Evolutionary conservation across 2,888 invertebrate genomes (phyloP).

Genomic region (Galerucella calmariensis): DNA sequence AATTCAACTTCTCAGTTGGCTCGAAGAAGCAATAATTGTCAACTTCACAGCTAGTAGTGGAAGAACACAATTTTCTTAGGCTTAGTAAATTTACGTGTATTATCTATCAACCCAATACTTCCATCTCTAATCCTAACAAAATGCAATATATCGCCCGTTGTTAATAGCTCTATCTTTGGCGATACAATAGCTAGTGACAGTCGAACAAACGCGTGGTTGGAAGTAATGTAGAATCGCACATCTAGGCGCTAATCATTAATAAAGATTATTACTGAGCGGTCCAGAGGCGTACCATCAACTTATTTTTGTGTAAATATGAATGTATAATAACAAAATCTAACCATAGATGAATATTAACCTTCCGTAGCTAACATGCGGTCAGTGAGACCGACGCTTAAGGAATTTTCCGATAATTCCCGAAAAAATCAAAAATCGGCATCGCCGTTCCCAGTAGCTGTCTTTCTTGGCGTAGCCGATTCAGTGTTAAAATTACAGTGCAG

Average conservation of each 20-base stretch:
- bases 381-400: no score
- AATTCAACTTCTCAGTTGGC: no score
- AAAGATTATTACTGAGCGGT: conserved; percentile 52
- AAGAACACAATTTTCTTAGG: no score
- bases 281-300: neutral
- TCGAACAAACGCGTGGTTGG: conserved; percentile 53
- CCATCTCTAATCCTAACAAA: conserved; percentile 42
- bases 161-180: conserved; percentile 63
- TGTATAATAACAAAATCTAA: neutral
- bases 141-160: conserved; percentile 55
- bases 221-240: conserved; percentile 57
- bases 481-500: no score
- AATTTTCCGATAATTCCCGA: no score
- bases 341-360: no score
- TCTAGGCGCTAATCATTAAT: conserved; percentile 56
- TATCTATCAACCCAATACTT: neutral
- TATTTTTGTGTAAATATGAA: neutral
- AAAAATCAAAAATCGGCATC: no score
- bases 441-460: no score
- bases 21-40: no score
- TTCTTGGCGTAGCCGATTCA: no score
- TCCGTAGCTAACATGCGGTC: no score
- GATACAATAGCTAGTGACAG: conserved; percentile 58
- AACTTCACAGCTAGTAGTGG: no score
- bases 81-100: neutral